These are phyloP conservation scores for Camponotus vicinus DNA, from an alignment of 1,140 invertebrate genomes.

Conservation along the genomic window DNA sequence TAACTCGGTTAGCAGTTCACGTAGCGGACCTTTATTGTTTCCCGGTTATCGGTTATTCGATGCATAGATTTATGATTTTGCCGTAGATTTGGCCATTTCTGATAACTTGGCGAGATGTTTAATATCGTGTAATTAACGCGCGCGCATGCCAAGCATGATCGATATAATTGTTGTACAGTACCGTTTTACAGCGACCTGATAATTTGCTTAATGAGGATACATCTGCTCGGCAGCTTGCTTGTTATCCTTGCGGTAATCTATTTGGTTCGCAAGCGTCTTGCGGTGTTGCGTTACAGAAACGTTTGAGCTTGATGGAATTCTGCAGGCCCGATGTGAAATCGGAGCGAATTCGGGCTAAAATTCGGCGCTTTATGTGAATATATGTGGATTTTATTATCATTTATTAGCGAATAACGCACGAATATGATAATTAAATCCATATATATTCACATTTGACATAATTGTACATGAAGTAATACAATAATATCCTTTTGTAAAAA, in stretches of 20 bases:
- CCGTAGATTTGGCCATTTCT: constrained; percentile 14
- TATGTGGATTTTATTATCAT: too few relatives aligned
- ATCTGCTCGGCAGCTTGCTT: background rate
- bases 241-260: constrained; percentile 28
- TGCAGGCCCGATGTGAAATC: background rate
- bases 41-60: constrained; percentile 53
- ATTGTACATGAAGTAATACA: too few relatives aligned
- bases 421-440: constrained; percentile 18
- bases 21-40: constrained; percentile 44
- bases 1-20: constrained; percentile 38
- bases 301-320: background rate
- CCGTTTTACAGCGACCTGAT: constrained; percentile 19
- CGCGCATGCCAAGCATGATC: background rate
- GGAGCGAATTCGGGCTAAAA: background rate
- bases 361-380: background rate
- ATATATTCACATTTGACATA: too few relatives aligned
- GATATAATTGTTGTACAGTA: background rate
- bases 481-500: background rate
- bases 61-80: constrained; percentile 50
- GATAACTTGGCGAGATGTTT: background rate
- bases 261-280: background rate
- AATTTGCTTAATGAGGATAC: constrained; percentile 25
- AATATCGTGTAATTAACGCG: constrained; percentile 11
- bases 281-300: background rate
- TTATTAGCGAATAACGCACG: background rate